Evolutionary conservation across 2,888 invertebrate genomes (phyloP).

Genomic region (Heliconius cydno): DNA sequence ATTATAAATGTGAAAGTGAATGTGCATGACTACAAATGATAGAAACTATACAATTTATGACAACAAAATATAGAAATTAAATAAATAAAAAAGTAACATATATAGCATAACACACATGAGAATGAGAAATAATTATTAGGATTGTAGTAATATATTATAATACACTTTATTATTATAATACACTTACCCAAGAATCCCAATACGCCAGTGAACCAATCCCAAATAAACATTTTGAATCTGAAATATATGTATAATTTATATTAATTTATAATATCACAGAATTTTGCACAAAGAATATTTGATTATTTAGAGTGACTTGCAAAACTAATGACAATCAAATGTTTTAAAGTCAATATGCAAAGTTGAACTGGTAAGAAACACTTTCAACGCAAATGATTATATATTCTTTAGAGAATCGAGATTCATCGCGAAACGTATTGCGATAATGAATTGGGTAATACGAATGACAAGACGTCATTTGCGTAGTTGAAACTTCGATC

Average conservation of each 20-base stretch:
- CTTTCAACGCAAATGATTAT: constrained; percentile 52
- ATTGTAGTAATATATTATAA: background rate
- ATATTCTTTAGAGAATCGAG: constrained; percentile 45
- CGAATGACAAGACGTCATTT: constrained; percentile 77
- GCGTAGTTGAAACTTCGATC: constrained; percentile 66
- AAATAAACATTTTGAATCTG: constrained; percentile 92
- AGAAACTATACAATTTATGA: background rate
- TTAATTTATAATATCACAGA: constrained; percentile 56
- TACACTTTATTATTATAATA: background rate
- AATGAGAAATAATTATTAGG: background rate
- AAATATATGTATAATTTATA: constrained; percentile 52
- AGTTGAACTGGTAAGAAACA: constrained; percentile 20
- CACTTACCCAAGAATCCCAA: constrained; percentile 94
- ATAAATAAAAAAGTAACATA: background rate
- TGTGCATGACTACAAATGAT: background rate
- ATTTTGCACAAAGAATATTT: constrained; percentile 65
- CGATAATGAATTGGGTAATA: constrained; percentile 77
- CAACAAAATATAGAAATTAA: background rate
- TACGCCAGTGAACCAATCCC: constrained; percentile 98
- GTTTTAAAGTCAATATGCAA: constrained; percentile 55
- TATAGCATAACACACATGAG: too few species aligned
- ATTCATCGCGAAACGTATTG: constrained; percentile 44
- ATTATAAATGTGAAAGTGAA: constrained; percentile 1
- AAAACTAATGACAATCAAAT: constrained; percentile 62
- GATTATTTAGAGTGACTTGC: constrained; percentile 72